phyloP scores from a whole-genome alignment of 2,797 vertebrate genomes.

The Oreortyx pictus region DNA sequence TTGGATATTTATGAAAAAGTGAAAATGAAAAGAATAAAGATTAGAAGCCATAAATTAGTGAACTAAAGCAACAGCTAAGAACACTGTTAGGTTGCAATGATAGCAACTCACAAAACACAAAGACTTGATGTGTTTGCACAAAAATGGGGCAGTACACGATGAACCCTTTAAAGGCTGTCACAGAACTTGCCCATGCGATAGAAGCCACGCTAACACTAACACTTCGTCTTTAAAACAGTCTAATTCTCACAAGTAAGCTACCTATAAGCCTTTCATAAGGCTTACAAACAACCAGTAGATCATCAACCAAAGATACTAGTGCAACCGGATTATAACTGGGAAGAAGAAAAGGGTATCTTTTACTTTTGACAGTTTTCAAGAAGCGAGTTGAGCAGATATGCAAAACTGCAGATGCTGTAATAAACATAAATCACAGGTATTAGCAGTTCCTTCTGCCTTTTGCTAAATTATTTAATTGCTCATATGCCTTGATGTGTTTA shows the following conservation, averaged over 20 bases:
- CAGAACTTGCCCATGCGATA: rapidly evolving
- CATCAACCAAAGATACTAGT: background rate
- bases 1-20: background rate
- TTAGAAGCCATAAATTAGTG: background rate
- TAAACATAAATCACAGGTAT: slow-evolving; percentile 10
- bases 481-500: background rate
- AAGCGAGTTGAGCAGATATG: background rate
- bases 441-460: background rate
- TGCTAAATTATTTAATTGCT: slow-evolving; percentile 32
- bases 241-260: background rate
- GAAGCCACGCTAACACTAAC: background rate
- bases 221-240: background rate
- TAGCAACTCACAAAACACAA: background rate
- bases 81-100: background rate
- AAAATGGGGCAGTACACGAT: background rate
- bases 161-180: background rate
- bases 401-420: slow-evolving; percentile 23
- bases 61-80: background rate
- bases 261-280: background rate
- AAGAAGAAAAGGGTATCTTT: background rate
- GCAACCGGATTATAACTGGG: background rate
- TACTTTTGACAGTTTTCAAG: background rate
- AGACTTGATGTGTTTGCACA: background rate
- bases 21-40: background rate
- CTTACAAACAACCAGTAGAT: background rate